Conservation (phyloP, 1,140 invertebrate genomes). For the Microplitis mediator region DNA sequence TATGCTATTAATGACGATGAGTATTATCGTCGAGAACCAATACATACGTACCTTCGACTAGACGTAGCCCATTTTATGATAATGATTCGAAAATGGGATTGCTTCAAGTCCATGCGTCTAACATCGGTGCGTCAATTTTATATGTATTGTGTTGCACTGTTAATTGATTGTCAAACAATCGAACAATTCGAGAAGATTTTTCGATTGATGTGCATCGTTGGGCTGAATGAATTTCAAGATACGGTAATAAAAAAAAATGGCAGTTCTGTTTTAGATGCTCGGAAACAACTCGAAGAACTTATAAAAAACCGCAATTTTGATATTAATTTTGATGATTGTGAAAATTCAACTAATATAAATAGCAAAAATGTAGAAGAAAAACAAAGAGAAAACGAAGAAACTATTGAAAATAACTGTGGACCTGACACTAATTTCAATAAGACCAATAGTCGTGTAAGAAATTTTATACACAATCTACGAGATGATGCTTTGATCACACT, state of each 20-base stretch:
- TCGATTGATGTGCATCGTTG: neutral
- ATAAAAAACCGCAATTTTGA: neutral
- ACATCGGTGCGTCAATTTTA: neutral
- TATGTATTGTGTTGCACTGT: constrained; percentile 1
- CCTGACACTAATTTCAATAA: neutral
- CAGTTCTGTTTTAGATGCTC: neutral
- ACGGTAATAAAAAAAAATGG: neutral
- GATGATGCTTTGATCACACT: neutral
- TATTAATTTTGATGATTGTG: neutral
- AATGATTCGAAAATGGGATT: neutral
- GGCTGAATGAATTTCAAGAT: constrained; percentile 13
- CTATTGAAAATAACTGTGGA: neutral
- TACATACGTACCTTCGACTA: neutral
- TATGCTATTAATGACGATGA: neutral
- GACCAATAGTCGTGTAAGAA: neutral
- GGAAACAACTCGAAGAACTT: neutral
- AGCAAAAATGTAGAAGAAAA: neutral
- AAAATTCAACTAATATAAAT: neutral
- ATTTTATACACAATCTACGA: neutral
- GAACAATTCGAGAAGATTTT: constrained; percentile 6
- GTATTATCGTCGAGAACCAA: neutral
- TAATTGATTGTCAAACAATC: constrained; percentile 4
- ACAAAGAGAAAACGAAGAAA: neutral
- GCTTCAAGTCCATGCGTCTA: neutral
- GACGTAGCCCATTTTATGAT: constrained; percentile 10